Base-by-base conservation (phyloP, 1,140 invertebrate species). In the Philaenus spumarius region DNA sequence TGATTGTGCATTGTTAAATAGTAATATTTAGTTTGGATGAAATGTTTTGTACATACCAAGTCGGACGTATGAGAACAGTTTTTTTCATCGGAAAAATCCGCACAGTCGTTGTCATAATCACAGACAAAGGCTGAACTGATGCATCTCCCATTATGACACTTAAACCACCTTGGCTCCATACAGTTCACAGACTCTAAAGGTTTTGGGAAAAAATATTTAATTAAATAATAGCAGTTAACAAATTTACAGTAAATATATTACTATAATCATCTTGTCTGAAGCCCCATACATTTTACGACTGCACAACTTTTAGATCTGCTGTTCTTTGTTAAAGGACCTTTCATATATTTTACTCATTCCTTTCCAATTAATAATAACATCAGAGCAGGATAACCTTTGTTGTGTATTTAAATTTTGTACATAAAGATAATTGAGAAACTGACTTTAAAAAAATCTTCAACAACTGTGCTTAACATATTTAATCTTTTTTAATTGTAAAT, bases 231-330 rank as follows among this genome's bases (percentile, higher is more conserved):
- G 67, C 62, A 67, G 68, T 26, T 66, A 67, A 55, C 67, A 73
- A 69, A 73, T 72, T 19, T 19, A 6, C n/a, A 19, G 40, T 15
- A 19, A 9, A n/a, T 37, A 37, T 37, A 37, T 37, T 9, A 37
- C 78, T 6, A 72, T 64, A 68, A 82, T 85, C 67, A 84, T 79
- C 39, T 62, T 71, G 67, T 77, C 77, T 79, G 59, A 73, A 70
- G 42, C 72, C 72, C 58, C 46, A 69, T 69, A 73, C 53, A 62
- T 7, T 7, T 37, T 42, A 50, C 59, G 7, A 14, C 5, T 12
- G 34, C 6, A 24, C n/a, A 4, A 12, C 7, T 2, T 19, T 45
- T 34, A 57, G 47, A 20, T 42, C n/a, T 2, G 42, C 20, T 30
- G 20, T n/a, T n/a, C 34, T 37, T n/a, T n/a, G n/a, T n/a, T n/a